phyloP scores from a whole-genome alignment of 2,888 invertebrate species.

The Pherbina coryleti region DNA sequence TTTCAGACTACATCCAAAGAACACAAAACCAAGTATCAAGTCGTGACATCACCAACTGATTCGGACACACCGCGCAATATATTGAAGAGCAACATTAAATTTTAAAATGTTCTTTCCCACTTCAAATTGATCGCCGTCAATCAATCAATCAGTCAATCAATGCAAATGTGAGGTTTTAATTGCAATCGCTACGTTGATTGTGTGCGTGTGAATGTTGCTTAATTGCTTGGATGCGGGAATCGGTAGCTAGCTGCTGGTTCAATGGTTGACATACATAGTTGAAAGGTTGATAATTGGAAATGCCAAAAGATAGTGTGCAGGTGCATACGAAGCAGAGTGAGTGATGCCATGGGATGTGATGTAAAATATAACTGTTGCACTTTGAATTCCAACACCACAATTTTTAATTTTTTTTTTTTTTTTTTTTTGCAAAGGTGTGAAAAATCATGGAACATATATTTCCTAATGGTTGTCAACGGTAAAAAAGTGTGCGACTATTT shows the following conservation, averaged over 20 bases:
- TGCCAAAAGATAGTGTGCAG: not conserved
- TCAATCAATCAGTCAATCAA: slow-evolving; percentile 56
- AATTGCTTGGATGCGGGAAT: slow-evolving; percentile 12
- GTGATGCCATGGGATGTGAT: too few relatives aligned
- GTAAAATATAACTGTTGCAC: too few relatives aligned
- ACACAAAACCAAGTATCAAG: not conserved
- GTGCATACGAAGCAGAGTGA: too few relatives aligned
- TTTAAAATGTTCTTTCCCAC: slow-evolving; percentile 31
- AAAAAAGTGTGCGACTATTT: too few relatives aligned
- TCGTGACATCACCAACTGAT: too few relatives aligned
- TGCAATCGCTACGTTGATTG: slow-evolving; percentile 41
- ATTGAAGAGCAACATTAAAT: not conserved
- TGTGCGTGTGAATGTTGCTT: slow-evolving; percentile 17
- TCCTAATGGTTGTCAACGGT: too few relatives aligned
- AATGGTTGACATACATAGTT: not conserved
- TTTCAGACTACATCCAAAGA: slow-evolving; percentile 5
- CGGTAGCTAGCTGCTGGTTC: not conserved
- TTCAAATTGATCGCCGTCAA: slow-evolving; percentile 53
- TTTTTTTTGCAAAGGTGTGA: too few relatives aligned
- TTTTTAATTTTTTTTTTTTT: too few relatives aligned
- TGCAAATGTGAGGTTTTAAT: slow-evolving; percentile 52
- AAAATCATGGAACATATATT: too few relatives aligned
- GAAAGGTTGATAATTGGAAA: slow-evolving; percentile 24
- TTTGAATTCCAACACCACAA: too few relatives aligned
- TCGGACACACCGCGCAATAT: not conserved